Conservation (phyloP, 2,113 vertebrate genomes). For the Nerophis ophidion region DNA sequence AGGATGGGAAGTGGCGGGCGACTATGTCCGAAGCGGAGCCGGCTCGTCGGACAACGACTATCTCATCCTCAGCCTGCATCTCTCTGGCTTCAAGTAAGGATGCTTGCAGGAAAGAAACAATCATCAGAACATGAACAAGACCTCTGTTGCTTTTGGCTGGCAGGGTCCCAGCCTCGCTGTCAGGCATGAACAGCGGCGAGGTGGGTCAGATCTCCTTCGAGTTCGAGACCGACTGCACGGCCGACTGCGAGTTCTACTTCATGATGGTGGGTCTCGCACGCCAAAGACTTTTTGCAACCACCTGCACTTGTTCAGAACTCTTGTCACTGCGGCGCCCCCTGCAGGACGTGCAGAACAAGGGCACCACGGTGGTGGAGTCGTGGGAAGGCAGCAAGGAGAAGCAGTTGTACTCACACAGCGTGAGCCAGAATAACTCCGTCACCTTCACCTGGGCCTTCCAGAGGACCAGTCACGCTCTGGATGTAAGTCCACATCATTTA, state of each 20-base stretch:
- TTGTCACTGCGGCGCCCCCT: slow-evolving; percentile 32
- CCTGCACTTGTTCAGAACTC: not conserved
- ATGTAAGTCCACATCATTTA: slow-evolving; percentile 75
- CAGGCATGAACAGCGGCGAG: slow-evolving; percentile 79
- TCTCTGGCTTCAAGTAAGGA: slow-evolving; percentile 93
- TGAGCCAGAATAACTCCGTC: slow-evolving; percentile 87
- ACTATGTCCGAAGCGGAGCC: slow-evolving; percentile 87
- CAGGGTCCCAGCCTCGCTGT: slow-evolving; percentile 86
- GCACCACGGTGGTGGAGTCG: slow-evolving; percentile 91
- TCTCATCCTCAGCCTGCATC: slow-evolving; percentile 88
- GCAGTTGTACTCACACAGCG: slow-evolving; percentile 85
- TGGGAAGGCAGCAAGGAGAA: slow-evolving; percentile 90
- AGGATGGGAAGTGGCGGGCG: slow-evolving; percentile 97
- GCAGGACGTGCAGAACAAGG: slow-evolving; percentile 89
- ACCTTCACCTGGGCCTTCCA: slow-evolving; percentile 96
- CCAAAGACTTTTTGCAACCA: not conserved
- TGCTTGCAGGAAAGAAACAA: not conserved
- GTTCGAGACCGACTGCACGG: slow-evolving; percentile 91
- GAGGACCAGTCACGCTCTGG: slow-evolving; percentile 83
- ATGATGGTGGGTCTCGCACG: slow-evolving; percentile 77
- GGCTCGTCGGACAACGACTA: slow-evolving; percentile 95
- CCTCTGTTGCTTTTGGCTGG: not conserved
- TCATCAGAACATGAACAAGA: not conserved
- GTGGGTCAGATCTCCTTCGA: slow-evolving; percentile 87
- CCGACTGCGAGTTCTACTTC: slow-evolving; percentile 93